Conservation (phyloP, 2,797 vertebrate genomes). For the Balearica regulorum region DNA sequence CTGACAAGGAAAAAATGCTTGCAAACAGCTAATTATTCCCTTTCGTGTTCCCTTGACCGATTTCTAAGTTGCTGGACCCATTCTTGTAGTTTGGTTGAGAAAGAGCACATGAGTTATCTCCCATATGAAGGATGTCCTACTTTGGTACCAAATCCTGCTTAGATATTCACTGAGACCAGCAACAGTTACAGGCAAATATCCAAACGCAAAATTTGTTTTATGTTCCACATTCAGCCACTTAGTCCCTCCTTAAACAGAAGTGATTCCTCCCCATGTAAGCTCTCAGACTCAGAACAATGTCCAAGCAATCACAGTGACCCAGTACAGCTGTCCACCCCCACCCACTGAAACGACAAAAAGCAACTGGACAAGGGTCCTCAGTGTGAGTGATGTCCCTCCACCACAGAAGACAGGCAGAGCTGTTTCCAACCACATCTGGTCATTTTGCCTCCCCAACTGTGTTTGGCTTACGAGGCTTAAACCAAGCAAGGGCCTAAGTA, state of each 20-base stretch:
- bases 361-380: background rate
- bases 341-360: fast-evolving
- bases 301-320: background rate
- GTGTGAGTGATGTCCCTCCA: background rate
- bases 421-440: background rate
- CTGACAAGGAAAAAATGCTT: background rate
- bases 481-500: background rate
- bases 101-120: background rate
- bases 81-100: background rate
- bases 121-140: background rate
- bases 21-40: background rate
- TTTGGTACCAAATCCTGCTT: background rate
- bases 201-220: background rate
- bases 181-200: background rate
- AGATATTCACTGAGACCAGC: background rate
- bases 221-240: background rate
- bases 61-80: background rate
- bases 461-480: background rate
- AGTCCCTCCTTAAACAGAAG: background rate
- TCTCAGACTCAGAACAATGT: background rate
- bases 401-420: background rate
- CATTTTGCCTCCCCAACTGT: background rate
- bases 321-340: background rate
- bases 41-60: background rate
- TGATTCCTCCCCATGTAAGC: background rate